Percentiles rank a stretch among this genome's conserved stretches.
phyloP scores from a whole-genome alignment of 2,888 invertebrate species.

The Zhuqinia jingwanae region DNA sequence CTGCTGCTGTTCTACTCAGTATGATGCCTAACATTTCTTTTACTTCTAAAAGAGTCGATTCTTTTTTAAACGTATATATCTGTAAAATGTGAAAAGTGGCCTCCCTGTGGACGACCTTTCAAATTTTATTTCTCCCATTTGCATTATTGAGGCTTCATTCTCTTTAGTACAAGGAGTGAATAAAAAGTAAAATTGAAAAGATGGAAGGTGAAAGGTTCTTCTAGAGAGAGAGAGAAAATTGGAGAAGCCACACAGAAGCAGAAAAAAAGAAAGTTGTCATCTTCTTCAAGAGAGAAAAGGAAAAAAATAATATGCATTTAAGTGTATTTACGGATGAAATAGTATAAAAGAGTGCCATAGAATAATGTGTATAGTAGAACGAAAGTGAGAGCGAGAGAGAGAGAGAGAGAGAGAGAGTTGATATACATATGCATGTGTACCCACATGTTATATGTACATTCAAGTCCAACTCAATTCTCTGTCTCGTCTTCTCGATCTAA shows the following conservation, averaged over 20 bases:
- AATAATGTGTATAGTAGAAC: too few relatives aligned
- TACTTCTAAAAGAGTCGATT: constrained; percentile 10
- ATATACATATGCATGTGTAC: too few relatives aligned
- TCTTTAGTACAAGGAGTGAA: neutral
- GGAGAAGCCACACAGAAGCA: constrained; percentile 48
- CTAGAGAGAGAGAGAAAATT: constrained; percentile 31
- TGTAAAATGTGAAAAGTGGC: constrained; percentile 71
- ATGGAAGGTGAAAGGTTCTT: constrained; percentile 55
- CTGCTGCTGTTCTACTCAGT: too few relatives aligned
- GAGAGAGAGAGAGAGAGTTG: too few relatives aligned
- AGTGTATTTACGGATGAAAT: neutral
- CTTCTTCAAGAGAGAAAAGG: neutral
- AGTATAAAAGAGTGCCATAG: constrained; percentile 1
- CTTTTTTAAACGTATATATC: constrained; percentile 44
- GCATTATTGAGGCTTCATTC: constrained; percentile 69
- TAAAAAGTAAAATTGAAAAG: constrained; percentile 56
- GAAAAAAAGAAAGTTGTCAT: too few relatives aligned
- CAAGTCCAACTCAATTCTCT: too few relatives aligned
- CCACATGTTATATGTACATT: too few relatives aligned
- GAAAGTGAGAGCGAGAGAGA: too few relatives aligned
- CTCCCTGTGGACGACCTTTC: constrained; percentile 74
- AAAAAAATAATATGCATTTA: constrained; percentile 32
- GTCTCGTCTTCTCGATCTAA: neutral
- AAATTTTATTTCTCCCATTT: constrained; percentile 75
- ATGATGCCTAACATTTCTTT: constrained; percentile 21